Evolutionary conservation across 1,140 invertebrate species (phyloP), one percentile per base, ranked within the genome.

Genomic region (Listronotus bonariensis): DNA sequence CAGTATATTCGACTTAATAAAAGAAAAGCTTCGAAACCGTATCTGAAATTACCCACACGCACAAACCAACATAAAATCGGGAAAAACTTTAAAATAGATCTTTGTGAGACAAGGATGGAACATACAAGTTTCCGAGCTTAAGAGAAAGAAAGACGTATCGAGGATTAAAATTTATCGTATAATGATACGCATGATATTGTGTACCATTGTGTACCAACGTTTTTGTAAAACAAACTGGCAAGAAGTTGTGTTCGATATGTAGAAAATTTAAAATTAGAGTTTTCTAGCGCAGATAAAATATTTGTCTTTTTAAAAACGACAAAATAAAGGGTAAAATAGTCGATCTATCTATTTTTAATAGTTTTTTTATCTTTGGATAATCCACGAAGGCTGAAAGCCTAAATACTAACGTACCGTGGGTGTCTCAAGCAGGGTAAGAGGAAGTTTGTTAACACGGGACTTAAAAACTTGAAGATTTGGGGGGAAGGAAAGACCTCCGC

Each of bases 171-270:
- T 57, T 69, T 59, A 69, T 67, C 65, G 68, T 61, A 54, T 62
- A 59, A 43, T 67, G 65, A 63, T 70, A 70, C 68, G 68, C 68
- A 70, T 70, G 55, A 53, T 66, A 48, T 36, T 48, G 45, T 70
- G 68, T 70, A 64, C 68, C 68, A 70, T 63, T 62, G 55, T 59
- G 68, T 70, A 70, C 68, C 68, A 70, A 57, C 60, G 41, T 59
- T 46, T n/a, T 48, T 20, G 38, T 59, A 55, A 55, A 63, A 63
- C 52, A 53, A 65, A 58, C 63, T 14, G 48, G 45, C 45, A 45
- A 45, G 14, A 15, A 45, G 18, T 36, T 36, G 34, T 36, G 67
- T 60, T 69, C 68, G 59, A 69, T 69, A 66, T 66, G 49, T 61
- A 56, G 52, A 68, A 65, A 61, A 68, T 41, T 68, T 65, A 48